Base-by-base conservation (phyloP, 2,113 vertebrate species). In the Perca schrenkii region DNA sequence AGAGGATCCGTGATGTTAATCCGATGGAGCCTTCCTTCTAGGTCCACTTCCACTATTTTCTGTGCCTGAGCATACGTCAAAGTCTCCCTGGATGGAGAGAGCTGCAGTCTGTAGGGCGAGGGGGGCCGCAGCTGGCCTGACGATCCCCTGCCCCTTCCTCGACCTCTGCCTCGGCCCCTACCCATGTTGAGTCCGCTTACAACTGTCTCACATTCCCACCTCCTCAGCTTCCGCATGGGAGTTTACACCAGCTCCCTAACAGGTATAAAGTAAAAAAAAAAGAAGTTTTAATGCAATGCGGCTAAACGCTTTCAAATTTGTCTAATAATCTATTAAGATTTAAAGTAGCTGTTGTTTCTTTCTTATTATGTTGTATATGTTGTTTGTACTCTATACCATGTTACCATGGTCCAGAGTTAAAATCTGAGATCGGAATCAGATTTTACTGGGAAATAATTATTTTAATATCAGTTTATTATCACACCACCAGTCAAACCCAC, bases 31-130 rank as follows among this genome's bases (percentile, higher is more conserved):
- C 98, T 95, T 53, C 98, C 98, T 19, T 99, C 98, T 2, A 99
- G 96, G 88, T 99, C 98, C 49, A 99, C 97, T 89, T 99, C 98
- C 28, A 99, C 98, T 11, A 99, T 98, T 70, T 97, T 95, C 82
- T 99, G 98, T 11, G 98, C 98, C 93, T 99, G 98, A 8, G 97
- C 98, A 0, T 99, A 99, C 0, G 98, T 99, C 88, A 99, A 90
- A 0, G 97, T 99, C 92, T 99, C 98, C 58, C 97, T 95, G 1
- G 95, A 95, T 0, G 96, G 96, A 0, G 97, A 98, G 77, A 98
- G 96, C 94, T 97, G 97, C 66, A 99, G 95, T 86, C 97, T 96
- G 86, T 97, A 99, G 17, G 98, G 98, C 0, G 97, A 99, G 56
- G 95, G 94, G 14, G 97, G 96, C 43, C 97, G 96, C 34, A 91